Base-by-base conservation (phyloP, 2,113 vertebrate species). In the Ceyx margarethae region DNA sequence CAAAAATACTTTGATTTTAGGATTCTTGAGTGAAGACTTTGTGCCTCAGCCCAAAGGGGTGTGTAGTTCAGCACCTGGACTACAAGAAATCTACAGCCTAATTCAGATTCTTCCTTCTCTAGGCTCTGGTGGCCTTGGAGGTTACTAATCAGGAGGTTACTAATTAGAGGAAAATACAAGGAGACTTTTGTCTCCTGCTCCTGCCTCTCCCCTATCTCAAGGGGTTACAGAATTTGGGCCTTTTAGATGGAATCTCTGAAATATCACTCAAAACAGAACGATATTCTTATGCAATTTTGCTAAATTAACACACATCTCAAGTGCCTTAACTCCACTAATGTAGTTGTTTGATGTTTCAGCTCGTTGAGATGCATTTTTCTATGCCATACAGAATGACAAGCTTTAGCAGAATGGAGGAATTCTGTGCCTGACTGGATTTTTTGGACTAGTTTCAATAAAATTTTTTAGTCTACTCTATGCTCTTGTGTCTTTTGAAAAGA, bases 311-410 rank as follows among this genome's bases (percentile, higher is more conserved):
- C 88, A 89, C n/a, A 77, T 97, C 82, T 93, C 74, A 98, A 98
- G 97, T 98, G 97, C 98, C 98, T 98, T 98, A 98, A 95, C 87
- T 92, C 94, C 48, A 88, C 72, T 97, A 91, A 96, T 92, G 76
- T 92, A 69, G 83, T 94, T 96, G 94, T 96, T 94, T 91, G 90
- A 75, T 80, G 77, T 93, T 94, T 92, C 88, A 51, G 8, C 67
- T 93, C 60, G 45, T 91, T 66, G 76, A 95, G 89, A 87, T 64
- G n/a, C 62, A 60, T 97, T 97, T 96, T 96, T 87, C 54, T 60
- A 18, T 96, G 94, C 68, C 85, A 80, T 85, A 87, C 61, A 89
- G 84, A 96, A 93, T 23, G 64, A 86, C n/a, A 85, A 85, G 89
- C 93, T 94, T 82, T 96, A 95, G 86, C 91, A 76, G 93, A 89